Evolutionary conservation across 2,113 vertebrate genomes (phyloP).

Genomic region (Empidonax traillii): DNA sequence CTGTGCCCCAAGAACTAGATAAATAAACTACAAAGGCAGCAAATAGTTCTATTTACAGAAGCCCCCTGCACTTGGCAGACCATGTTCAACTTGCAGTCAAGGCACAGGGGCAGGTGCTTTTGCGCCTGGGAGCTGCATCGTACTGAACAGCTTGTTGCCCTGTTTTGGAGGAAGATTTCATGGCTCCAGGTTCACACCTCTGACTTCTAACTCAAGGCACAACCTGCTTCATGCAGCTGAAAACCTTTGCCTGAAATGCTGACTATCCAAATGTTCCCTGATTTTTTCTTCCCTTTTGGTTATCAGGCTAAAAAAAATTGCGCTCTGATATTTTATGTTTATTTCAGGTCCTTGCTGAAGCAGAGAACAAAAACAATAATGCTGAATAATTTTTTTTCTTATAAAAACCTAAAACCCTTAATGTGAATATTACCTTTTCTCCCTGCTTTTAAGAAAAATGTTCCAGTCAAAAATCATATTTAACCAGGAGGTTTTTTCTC

Average conservation of each 20-base stretch:
- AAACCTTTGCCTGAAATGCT: neutral
- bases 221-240: neutral
- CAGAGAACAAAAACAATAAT: neutral
- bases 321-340: neutral
- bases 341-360: neutral
- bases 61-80: neutral
- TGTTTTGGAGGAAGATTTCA: neutral
- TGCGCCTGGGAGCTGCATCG: fast-evolving
- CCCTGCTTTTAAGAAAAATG: neutral
- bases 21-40: neutral
- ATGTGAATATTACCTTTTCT: neutral
- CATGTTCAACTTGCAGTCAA: neutral
- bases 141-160: neutral
- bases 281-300: neutral
- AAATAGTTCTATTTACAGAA: neutral
- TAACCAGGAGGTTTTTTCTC: neutral
- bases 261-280: neutral
- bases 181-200: neutral
- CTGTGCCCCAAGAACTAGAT: neutral
- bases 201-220: neutral
- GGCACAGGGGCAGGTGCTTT: neutral
- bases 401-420: neutral
- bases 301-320: neutral
- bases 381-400: neutral
- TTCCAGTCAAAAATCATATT: neutral